A percentile compares a stretch with the other conserved stretches of the same genome.
Evolutionary conservation across 2,797 vertebrate species (phyloP).

Genomic region (Poeciliopsis paucimaculata): DNA sequence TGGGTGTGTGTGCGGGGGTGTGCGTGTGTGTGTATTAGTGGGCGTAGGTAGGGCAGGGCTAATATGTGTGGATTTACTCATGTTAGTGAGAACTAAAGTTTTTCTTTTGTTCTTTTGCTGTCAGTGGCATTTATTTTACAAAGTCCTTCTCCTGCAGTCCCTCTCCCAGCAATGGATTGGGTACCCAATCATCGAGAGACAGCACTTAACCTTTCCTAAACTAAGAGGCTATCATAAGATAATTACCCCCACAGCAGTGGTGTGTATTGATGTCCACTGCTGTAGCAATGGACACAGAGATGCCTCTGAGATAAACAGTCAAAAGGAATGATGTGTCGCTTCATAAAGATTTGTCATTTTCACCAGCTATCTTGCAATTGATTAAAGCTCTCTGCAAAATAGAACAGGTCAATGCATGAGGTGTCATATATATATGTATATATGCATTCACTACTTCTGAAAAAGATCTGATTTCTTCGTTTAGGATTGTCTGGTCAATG

Average conservation of each 20-base stretch:
- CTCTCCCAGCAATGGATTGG: conserved; percentile 42
- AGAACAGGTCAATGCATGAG: conserved; percentile 29
- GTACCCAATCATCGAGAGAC: conserved; percentile 24
- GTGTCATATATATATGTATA: neutral
- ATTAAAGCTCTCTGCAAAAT: conserved; percentile 50
- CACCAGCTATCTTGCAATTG: conserved; percentile 54
- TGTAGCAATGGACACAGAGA: conserved; percentile 37
- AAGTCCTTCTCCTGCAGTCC: conserved; percentile 31
- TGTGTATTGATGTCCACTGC: conserved; percentile 62
- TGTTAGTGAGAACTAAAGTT: no score
- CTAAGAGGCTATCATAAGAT: conserved; percentile 52
- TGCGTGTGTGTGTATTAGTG: conserved; percentile 21
- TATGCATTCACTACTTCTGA: neutral
- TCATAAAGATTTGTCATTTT: conserved; percentile 71
- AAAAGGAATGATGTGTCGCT: conserved; percentile 63
- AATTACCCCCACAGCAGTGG: conserved; percentile 59
- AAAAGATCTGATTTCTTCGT: neutral
- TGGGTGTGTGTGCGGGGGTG: conserved; percentile 32
- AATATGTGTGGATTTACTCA: conserved; percentile 9
- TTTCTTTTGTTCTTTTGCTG: no score
- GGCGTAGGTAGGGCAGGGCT: conserved; percentile 4
- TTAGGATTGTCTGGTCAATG: neutral
- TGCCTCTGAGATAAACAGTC: conserved; percentile 54
- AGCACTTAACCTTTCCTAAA: conserved; percentile 59
- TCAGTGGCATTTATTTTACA: conserved; percentile 33